Percentiles rank a stretch among this genome's conserved stretches.
phyloP scores from a whole-genome alignment of 2,888 invertebrate genomes.

The Amitus sp. region DNA sequence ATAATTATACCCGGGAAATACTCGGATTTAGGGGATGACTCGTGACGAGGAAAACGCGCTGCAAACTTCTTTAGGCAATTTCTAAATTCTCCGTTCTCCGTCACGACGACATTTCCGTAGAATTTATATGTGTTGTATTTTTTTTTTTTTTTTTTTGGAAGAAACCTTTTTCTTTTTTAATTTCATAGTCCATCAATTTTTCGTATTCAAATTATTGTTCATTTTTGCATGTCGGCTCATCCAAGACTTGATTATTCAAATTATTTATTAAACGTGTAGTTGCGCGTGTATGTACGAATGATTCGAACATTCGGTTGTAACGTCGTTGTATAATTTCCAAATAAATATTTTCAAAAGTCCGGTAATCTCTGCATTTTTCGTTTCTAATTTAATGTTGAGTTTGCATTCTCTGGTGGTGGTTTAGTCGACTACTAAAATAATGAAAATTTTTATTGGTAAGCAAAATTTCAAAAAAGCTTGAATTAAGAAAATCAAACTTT shows the following conservation, averaged over 20 bases:
- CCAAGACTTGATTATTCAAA: constrained; percentile 33
- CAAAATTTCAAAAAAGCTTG: too few species aligned
- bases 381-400: too few species aligned
- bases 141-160: constrained; percentile 8
- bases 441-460: too few species aligned
- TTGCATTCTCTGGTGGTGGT: too few species aligned
- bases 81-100: constrained; percentile 5
- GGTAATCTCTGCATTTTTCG: not conserved
- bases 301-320: constrained; percentile 22
- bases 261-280: constrained; percentile 45
- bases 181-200: constrained; percentile 24
- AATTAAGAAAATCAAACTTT: too few species aligned
- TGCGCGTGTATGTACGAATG: constrained; percentile 24
- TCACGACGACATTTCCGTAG: constrained; percentile 11
- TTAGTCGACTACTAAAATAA: too few species aligned
- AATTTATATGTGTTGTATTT: constrained; percentile 24
- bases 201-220: constrained; percentile 18
- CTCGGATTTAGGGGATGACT: not conserved
- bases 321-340: constrained; percentile 51
- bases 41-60: not conserved
- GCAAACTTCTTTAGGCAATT: not conserved
- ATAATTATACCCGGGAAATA: constrained; percentile 31
- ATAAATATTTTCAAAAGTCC: constrained; percentile 60
- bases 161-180: not conserved
- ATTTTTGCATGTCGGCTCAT: constrained; percentile 18